phyloP scores from a whole-genome alignment of 2,888 invertebrate genomes.

The Stenolophus ochropezus region DNA sequence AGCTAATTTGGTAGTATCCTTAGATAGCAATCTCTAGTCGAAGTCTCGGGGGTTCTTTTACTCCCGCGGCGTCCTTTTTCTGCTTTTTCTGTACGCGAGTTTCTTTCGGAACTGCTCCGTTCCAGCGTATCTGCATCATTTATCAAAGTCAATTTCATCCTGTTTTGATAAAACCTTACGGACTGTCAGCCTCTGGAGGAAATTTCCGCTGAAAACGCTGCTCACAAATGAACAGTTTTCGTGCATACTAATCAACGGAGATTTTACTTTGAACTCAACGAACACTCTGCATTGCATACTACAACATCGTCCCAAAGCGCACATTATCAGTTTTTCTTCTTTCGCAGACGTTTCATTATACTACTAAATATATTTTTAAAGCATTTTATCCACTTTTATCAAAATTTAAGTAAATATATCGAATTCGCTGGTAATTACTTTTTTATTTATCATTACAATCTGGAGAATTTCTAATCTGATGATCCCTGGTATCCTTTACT shows the following conservation, averaged over 20 bases:
- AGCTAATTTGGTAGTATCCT: conserved; percentile 50
- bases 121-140: conserved; percentile 55
- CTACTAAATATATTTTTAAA: no score
- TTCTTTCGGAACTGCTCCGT: conserved; percentile 53
- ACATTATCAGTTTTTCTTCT: no score
- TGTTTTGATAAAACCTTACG: conserved; percentile 58
- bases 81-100: conserved; percentile 45
- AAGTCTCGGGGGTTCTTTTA: conserved; percentile 46
- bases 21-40: conserved; percentile 47
- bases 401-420: no score
- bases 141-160: conserved; percentile 60
- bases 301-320: background rate
- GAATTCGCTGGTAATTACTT: no score
- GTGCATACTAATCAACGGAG: conserved; percentile 54
- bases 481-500: no score
- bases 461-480: no score
- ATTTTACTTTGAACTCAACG: background rate
- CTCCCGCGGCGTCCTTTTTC: conserved; percentile 29
- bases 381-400: no score
- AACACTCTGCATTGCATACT: background rate
- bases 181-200: conserved; percentile 36
- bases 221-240: conserved; percentile 53
- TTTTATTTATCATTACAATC: no score
- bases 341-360: no score
- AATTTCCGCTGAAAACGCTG: conserved; percentile 47